Base-by-base conservation (phyloP, 2,888 invertebrate genomes). In the Acheta domesticus region DNA sequence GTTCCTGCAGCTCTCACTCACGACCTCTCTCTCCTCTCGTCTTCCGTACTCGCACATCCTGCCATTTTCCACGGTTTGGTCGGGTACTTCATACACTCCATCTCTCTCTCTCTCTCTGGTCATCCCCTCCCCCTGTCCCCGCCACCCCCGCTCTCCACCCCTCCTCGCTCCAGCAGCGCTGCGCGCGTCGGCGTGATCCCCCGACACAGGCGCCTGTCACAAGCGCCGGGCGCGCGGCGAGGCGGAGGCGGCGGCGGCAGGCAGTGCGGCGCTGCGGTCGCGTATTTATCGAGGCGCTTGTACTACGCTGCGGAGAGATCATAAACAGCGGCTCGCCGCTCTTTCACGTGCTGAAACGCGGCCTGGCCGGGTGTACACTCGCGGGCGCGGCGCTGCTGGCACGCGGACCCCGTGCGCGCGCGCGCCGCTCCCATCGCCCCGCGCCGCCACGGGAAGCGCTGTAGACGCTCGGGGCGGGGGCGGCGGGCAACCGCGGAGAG, bases 301-400 rank as follows among this genome's bases (percentile, higher is more conserved):
- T 62, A 62, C 62, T 62, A 62, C 62, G 62, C n/a, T 62, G 62
- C 62, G 62, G 36, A 36, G 36, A 62, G 62, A 62, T 62, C 62
- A 62, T 62, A 62, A 62, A 62, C 16, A 62, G 62, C 12, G n/a
- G n/a, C 36, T 36, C 36, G 36, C 16, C 62, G 62, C 62, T 62
- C 62, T 62, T 62, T 62, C 62, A 62, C 62, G 62, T 62, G 62
- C 62, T 62, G 62, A 62, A 62, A 62, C 62, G 62, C n/a, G 62
- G 62, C n/a, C 16, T n/a, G n/a, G 16, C n/a, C 62, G 16, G 62
- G 14, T 19, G 62, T n/a, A n/a, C 62, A 62, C n/a, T 14, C 16
- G 62, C 62, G 62, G 62, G 2, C 2, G 23, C 23, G 23, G 23
- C 23, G 23, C 23, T 23, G 23, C 36, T 36, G 36, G 36, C 36